Conservation (phyloP, 2,113 vertebrate genomes). For the Eretmochelys imbricata region DNA sequence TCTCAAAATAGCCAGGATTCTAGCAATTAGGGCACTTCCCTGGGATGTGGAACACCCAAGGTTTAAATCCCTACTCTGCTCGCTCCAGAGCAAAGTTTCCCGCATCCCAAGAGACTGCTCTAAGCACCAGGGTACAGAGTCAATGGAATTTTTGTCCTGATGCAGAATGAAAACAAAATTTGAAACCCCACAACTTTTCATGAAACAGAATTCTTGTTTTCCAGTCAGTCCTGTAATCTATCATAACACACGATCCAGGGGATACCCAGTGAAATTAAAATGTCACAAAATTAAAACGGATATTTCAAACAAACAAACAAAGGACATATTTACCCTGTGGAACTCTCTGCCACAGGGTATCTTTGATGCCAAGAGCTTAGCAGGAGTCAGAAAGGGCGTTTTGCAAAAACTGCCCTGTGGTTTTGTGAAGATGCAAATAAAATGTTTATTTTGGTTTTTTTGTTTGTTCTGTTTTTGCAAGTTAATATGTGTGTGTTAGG, state of each 20-base stretch:
- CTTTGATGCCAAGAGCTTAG: background rate
- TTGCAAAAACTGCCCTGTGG: conserved; percentile 3
- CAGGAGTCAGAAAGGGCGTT: background rate
- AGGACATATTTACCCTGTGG: background rate
- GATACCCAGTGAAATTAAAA: background rate
- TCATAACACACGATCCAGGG: background rate
- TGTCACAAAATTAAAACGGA: background rate
- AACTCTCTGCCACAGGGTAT: background rate
- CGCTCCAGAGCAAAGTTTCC: background rate
- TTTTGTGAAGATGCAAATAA: conserved; percentile 44
- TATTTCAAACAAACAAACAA: background rate
- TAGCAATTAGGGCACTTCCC: background rate
- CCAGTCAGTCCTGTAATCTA: background rate
- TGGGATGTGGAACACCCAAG: background rate
- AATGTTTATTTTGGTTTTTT: background rate
- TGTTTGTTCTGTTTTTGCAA: background rate
- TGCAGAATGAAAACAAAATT: background rate
- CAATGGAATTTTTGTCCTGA: background rate
- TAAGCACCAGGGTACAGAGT: background rate
- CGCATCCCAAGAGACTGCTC: background rate
- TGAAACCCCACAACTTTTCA: background rate
- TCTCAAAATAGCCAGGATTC: background rate
- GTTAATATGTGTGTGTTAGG: conserved; percentile 7
- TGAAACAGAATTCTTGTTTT: background rate
- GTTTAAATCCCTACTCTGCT: background rate